Base-by-base conservation (phyloP, 2,888 invertebrate genomes). In the Gymnosoma rotundatum region DNA sequence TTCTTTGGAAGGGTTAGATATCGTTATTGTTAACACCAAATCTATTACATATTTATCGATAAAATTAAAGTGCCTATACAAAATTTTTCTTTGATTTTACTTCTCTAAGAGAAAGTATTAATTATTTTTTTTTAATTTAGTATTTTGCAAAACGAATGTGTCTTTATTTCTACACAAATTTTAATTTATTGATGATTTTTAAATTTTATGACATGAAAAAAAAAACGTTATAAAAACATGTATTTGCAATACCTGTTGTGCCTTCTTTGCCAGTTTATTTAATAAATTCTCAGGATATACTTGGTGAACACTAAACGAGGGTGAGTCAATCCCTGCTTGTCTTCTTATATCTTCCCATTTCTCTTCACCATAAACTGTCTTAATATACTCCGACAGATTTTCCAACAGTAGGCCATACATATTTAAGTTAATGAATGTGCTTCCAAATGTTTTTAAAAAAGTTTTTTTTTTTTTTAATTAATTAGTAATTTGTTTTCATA, bases 361-460 rank as follows among this genome's bases (percentile, higher is more conserved):
- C 78, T 97, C 97, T 90, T 98, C 98, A 0, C 99, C 99, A 93
- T 98, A 99, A n/a, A 95, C 96, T 89, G 96, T 95, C 83, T 97
- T 96, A 90, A 99, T 96, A 93, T 96, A 98, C 92, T 98, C 97
- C 88, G 97, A 96, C 93, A 99, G 94, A 91, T 98, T 98, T 92
- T 99, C 98, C 89, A 99, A 93, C 56, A 99, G 94, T 86, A 99
- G 94, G 48, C 99, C 99, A 94, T 99, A 99, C 99, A 99, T 99
- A 25, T 61, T 73, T 73, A 20, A 72, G 48, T 73, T 61, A 38
- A 69, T 56, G 21, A n/a, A n/a, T n/a, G n/a, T 56, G 14, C 14
- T 45, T 38, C 14, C 20, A 38, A 54, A 14, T 48, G 45, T 14
- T 14, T n/a, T n/a, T n/a, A 48, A 42, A 12, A 38, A 67, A 14